Evolutionary conservation across 2,888 invertebrate genomes (phyloP), one percentile per base, ranked within the genome.

Genomic region (Phymatocera aterrima): DNA sequence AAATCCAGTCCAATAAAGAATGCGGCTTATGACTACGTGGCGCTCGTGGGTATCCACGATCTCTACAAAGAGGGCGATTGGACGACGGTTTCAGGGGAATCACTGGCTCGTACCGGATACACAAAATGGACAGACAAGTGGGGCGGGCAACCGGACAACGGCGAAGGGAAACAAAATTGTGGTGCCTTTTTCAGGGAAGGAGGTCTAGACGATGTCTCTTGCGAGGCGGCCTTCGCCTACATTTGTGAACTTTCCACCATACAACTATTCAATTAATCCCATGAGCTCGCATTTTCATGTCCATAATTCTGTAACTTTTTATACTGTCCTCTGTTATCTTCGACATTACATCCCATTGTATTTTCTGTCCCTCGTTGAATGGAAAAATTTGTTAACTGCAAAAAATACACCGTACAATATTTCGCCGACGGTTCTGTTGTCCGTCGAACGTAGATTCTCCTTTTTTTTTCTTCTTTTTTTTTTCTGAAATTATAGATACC

Each of bases 61-160:
- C 81, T 88, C 46, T 90, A 87, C 81, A 82, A 82, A 70, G 88
- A 88, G 82, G 87, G 86, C 65, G 89, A 90, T 54, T 90, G 89
- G 90, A 89, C 88, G 46, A 87, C 88, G 31, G 83, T 88, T 60
- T 83, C 83, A 28, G 88, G 88, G 3, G 90, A 90, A 78, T 88
- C 88, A 61, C 15, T 75, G 28, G 84, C 85, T 80, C 89, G 87
- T 82, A 87, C 86, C 57, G 89, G 90, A 81, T 90, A 88, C 82
- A 87, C 85, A 21, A 83, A 82, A 79, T 90, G 89, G 90, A 88
- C 86, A 80, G 84, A 86, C 79, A 85, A 86, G 82, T 72, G 72
- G 72, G 72, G 72, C 31, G 51, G 51, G 4, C 88, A 87, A 78
- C 88, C 88, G 54, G 89, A 89, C 82, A 90, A 89, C 80, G 87